Evolutionary conservation across 2,113 vertebrate species (phyloP).

Genomic region (crab-eating macaque (Macaca fascicularis)): T2T-MFA8v1.1 NC_088375.1:125567001-125567500

Average conservation of each 20-base stretch:
- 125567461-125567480: background rate
- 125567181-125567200: background rate
- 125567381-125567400: background rate
- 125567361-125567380: background rate
- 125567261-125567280: background rate
- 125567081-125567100: background rate
- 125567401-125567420: background rate
- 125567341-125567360: background rate
- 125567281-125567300: background rate
- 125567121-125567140: background rate
- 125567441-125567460: background rate
- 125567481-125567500: background rate
- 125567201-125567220: background rate
- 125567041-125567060: background rate
- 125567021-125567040: background rate
- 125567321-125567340: background rate
- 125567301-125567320: background rate
- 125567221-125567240: background rate
- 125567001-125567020: too few species aligned
- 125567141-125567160: too few species aligned
- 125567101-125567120: background rate
- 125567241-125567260: background rate
- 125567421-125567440: background rate
- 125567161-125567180: background rate
- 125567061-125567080: accelerated